These are phyloP conservation scores for Carposina sasakii DNA, from an alignment of 1,140 invertebrate species.

Conservation along the genomic window DNA sequence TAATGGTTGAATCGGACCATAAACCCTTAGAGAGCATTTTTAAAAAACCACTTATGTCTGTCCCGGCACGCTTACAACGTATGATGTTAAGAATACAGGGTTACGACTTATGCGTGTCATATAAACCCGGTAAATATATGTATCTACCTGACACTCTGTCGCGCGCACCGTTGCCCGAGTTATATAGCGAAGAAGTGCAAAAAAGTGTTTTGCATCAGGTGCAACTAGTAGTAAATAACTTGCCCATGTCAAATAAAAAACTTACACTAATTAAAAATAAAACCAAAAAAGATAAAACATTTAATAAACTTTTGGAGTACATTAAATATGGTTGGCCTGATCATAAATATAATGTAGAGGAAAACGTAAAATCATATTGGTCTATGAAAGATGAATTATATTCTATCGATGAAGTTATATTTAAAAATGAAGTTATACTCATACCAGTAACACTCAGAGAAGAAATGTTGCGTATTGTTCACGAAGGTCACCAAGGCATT, in stretches of 20 bases:
- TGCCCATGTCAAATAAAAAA: constrained; percentile 13
- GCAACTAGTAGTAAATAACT: constrained; percentile 18
- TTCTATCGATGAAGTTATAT: constrained; percentile 5
- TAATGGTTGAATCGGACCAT: constrained; percentile 58
- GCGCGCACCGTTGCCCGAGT: constrained; percentile 23
- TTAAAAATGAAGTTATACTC: neutral
- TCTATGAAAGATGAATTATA: constrained; percentile 6
- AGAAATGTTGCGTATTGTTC: constrained; percentile 26
- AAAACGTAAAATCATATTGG: constrained; percentile 4
- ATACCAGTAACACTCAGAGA: constrained; percentile 15
- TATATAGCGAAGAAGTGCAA: constrained; percentile 13
- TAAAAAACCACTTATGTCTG: constrained; percentile 47
- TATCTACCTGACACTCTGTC: constrained; percentile 51
- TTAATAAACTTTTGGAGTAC: neutral
- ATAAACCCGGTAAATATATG: constrained; percentile 41
- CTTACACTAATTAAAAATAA: constrained; percentile 7
- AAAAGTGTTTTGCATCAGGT: constrained; percentile 15
- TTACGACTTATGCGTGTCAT: constrained; percentile 1
- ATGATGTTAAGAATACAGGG: constrained; percentile 13
- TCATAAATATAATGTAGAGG: constrained; percentile 2
- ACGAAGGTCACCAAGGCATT: constrained; percentile 37
- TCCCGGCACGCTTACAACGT: constrained; percentile 36
- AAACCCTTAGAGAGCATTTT: constrained; percentile 55
- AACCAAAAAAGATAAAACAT: constrained; percentile 2
- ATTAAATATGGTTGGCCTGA: constrained; percentile 5